Evolutionary conservation across 2,113 vertebrate species (phyloP).

Genomic region (Sinosuthora webbiana): DNA sequence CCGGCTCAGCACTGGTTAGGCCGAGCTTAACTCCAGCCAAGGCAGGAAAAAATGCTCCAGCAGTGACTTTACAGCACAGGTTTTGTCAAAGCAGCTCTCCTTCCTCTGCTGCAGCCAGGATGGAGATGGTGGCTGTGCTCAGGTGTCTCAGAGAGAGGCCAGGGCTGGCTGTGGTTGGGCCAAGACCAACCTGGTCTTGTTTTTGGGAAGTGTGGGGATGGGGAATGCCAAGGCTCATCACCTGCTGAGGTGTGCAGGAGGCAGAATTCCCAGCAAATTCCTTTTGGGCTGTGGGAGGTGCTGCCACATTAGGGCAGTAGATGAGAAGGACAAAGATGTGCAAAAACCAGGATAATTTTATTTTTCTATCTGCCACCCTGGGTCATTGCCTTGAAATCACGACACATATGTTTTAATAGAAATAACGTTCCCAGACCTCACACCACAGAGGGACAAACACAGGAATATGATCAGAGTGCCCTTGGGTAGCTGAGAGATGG

Average conservation of each 20-base stretch:
- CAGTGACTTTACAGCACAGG: fast-evolving
- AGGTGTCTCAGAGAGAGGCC: background rate
- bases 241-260: fast-evolving
- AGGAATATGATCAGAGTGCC: background rate
- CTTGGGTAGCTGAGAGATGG: background rate
- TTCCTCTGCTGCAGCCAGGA: background rate
- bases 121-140: background rate
- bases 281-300: background rate
- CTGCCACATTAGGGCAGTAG: fast-evolving
- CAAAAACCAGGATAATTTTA: background rate
- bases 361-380: background rate
- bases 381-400: background rate
- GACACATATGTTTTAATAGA: fast-evolving
- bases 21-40: background rate
- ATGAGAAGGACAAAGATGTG: background rate
- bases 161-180: background rate
- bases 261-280: background rate
- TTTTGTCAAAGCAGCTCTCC: background rate
- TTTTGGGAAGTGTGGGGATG: background rate
- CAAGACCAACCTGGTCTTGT: background rate
- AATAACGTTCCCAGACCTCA: background rate
- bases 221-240: background rate
- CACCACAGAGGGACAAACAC: background rate
- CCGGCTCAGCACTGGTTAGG: fast-evolving
- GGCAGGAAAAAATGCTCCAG: background rate